phyloP scores from a whole-genome alignment of 2,888 invertebrate species.

The Tipula helvola region DNA sequence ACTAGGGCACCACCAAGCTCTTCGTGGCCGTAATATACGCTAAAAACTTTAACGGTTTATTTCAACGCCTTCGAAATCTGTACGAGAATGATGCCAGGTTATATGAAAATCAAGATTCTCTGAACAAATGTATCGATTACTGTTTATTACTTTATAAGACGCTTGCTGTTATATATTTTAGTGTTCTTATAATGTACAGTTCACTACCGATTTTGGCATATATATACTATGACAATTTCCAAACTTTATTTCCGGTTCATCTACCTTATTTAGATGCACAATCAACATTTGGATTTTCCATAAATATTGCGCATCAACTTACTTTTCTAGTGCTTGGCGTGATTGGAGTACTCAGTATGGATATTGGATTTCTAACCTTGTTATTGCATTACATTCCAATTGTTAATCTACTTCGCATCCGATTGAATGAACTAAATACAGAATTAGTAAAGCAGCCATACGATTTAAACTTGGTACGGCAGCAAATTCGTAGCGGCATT shows the following conservation, averaged over 20 bases:
- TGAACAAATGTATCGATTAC: background rate
- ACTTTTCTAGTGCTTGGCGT: background rate
- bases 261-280: background rate
- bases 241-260: background rate
- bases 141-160: background rate
- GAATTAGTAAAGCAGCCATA: background rate
- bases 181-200: background rate
- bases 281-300: background rate
- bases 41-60: background rate
- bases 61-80: background rate
- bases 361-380: background rate
- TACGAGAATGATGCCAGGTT: background rate
- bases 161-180: background rate
- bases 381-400: background rate
- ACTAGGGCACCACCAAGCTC: background rate
- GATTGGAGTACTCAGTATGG: background rate
- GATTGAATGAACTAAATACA: background rate
- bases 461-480: background rate
- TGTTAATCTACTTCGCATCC: background rate
- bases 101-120: background rate
- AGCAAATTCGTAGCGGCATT: background rate
- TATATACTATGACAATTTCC: background rate
- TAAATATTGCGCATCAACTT: background rate
- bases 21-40: background rate
- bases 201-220: background rate